Conservation (phyloP, 2,113 vertebrate species). For the Hippolais icterina region DNA sequence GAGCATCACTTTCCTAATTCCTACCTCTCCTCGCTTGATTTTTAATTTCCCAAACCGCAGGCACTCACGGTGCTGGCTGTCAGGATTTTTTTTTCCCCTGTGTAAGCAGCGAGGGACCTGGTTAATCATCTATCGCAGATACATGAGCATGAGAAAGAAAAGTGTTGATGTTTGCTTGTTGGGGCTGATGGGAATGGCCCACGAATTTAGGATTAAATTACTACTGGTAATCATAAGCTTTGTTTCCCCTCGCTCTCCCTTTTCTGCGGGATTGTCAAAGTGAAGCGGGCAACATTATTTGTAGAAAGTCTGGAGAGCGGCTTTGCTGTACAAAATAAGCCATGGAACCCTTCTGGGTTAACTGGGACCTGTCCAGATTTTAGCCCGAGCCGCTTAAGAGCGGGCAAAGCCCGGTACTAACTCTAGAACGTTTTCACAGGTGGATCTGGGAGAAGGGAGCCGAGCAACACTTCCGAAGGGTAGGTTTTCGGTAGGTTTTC, state of each 20-base stretch:
- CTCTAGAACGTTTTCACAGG: neutral
- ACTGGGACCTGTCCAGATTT: neutral
- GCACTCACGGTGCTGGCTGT: neutral
- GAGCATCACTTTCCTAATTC: neutral
- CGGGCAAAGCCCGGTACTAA: neutral
- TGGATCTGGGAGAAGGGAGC: neutral
- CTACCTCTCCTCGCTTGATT: neutral
- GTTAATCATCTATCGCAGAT: slow-evolving; percentile 91
- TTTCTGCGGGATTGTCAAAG: neutral
- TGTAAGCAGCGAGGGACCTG: slow-evolving; percentile 50
- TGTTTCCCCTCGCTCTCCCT: neutral
- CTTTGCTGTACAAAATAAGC: neutral
- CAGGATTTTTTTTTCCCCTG: neutral
- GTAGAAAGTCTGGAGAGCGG: neutral
- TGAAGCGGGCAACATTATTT: neutral
- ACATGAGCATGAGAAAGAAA: slow-evolving; percentile 83
- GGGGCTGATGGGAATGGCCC: slow-evolving; percentile 83
- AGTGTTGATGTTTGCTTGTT: slow-evolving; percentile 86
- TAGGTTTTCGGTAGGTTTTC: slow-evolving; percentile 52
- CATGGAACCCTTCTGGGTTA: neutral
- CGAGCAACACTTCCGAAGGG: slow-evolving; percentile 21
- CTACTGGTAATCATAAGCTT: slow-evolving; percentile 58
- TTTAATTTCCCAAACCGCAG: slow-evolving; percentile 6
- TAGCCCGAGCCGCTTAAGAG: neutral
- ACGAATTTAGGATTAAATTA: slow-evolving; percentile 87